A percentile compares a stretch with the other conserved stretches of the same genome.
phyloP scores from a whole-genome alignment of 2,888 invertebrate species.

The Desoria tigrina region DNA sequence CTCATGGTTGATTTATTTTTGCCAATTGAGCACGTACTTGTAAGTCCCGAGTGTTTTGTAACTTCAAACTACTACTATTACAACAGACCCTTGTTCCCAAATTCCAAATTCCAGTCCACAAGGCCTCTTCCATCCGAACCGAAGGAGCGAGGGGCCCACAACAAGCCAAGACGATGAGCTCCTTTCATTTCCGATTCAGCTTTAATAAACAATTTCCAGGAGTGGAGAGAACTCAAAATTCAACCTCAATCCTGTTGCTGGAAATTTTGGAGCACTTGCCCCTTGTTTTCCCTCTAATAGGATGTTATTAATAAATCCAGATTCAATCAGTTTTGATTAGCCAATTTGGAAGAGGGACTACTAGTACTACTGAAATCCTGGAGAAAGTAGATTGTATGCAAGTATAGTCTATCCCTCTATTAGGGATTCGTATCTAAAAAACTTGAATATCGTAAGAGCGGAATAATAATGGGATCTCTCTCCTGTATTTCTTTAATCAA shows the following conservation, averaged over 20 bases:
- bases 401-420: too few relatives aligned
- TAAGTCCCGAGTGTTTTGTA: background rate
- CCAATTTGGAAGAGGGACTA: background rate
- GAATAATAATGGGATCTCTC: too few relatives aligned
- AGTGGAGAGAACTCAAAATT: too few relatives aligned
- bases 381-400: conserved; percentile 11
- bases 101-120: background rate
- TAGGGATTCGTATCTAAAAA: too few relatives aligned
- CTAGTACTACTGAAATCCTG: background rate
- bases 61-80: background rate
- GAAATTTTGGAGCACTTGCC: background rate
- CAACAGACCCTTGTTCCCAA: background rate
- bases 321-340: background rate
- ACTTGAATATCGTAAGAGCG: too few relatives aligned
- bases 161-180: too few relatives aligned
- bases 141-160: too few relatives aligned
- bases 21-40: conserved; percentile 20
- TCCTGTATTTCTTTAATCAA: too few relatives aligned
- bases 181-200: background rate
- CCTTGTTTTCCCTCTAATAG: conserved; percentile 5
- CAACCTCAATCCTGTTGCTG: too few relatives aligned
- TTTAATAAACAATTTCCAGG: conserved; percentile 8
- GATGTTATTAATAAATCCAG: background rate
- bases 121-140: background rate
- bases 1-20: conserved; percentile 15